Conservation (phyloP, 2,113 vertebrate species). For the Heliornis fulica region DNA sequence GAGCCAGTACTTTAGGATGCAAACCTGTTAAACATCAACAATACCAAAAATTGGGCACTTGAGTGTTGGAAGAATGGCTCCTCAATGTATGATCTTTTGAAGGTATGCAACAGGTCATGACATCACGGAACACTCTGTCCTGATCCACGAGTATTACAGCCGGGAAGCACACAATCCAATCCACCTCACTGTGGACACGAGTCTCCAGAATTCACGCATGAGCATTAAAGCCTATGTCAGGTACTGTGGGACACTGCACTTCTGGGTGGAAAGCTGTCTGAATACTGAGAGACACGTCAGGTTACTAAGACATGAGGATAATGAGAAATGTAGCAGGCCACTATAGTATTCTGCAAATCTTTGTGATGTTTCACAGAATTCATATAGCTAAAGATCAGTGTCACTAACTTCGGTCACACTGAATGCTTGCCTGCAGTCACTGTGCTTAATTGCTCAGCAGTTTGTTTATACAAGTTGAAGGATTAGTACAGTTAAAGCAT, state of each 20-base stretch:
- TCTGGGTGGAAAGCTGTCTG: background rate
- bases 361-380: background rate
- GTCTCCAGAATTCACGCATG: slow-evolving; percentile 94
- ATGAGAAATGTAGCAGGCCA: background rate
- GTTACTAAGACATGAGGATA: background rate
- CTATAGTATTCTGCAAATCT: background rate
- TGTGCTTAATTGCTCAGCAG: background rate
- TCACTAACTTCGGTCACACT: background rate
- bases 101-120: slow-evolving; percentile 98
- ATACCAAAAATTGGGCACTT: background rate
- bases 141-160: slow-evolving; percentile 99
- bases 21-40: background rate
- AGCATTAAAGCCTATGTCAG: slow-evolving; percentile 97
- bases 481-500: background rate
- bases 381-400: background rate
- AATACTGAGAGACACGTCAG: background rate
- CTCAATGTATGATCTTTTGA: background rate
- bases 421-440: background rate
- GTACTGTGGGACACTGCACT: slow-evolving; percentile 55
- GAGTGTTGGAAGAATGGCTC: background rate
- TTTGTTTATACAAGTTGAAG: background rate
- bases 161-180: slow-evolving; percentile 94
- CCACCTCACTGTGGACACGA: slow-evolving; percentile 92
- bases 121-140: slow-evolving; percentile 96
- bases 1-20: background rate